phyloP scores from a whole-genome alignment of 2,888 invertebrate genomes.

The Oasisia sp. region DNA sequence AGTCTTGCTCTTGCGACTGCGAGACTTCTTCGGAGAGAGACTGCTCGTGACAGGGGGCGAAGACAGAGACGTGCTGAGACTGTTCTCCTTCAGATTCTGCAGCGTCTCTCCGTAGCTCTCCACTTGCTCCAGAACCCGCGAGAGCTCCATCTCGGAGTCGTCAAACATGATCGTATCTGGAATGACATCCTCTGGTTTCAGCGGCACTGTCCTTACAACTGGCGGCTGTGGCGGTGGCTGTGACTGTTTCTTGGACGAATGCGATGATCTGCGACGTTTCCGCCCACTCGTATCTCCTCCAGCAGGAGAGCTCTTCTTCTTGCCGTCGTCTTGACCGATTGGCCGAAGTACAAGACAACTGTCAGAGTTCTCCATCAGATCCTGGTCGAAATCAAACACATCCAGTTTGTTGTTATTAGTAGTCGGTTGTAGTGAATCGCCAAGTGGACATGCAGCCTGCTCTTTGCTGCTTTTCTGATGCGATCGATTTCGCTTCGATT shows the following conservation, averaged over 20 bases:
- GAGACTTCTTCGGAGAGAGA: slow-evolving; percentile 28
- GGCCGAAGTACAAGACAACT: background rate
- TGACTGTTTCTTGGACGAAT: background rate
- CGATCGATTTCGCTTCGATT: background rate
- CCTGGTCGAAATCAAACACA: background rate
- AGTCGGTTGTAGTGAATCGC: background rate
- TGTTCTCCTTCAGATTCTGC: slow-evolving; percentile 8
- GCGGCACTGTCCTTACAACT: background rate
- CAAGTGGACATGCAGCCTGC: background rate
- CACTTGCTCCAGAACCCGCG: slow-evolving; percentile 60
- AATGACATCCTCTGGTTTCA: slow-evolving; percentile 38
- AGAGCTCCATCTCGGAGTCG: slow-evolving; percentile 52
- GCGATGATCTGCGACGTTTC: background rate
- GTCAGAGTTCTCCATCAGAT: slow-evolving; percentile 6
- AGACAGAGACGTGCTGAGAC: slow-evolving; percentile 12
- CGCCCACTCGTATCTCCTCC: background rate
- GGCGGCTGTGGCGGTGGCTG: background rate
- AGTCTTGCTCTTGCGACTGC: slow-evolving; percentile 30
- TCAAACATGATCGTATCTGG: slow-evolving; percentile 57
- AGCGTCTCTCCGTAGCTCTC: slow-evolving; percentile 40
- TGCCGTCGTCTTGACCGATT: background rate
- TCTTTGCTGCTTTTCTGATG: background rate
- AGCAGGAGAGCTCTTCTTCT: background rate
- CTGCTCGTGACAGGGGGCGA: background rate
- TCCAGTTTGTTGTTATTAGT: background rate